Base-by-base conservation (phyloP, 2,113 vertebrate species). In the Rhinoderma darwinii region DNA sequence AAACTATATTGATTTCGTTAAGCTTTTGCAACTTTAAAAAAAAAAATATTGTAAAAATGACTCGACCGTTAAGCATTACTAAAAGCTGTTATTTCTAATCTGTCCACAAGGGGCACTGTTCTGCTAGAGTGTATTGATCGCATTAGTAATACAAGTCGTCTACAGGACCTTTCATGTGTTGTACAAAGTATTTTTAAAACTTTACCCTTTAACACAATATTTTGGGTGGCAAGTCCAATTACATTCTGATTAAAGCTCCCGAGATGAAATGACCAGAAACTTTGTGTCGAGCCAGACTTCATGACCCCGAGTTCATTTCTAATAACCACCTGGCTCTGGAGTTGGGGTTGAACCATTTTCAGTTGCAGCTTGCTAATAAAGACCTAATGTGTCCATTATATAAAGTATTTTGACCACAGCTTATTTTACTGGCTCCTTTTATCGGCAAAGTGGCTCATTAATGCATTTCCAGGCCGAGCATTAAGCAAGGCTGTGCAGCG, bases 301-400 rank as follows among this genome's bases (percentile, higher is more conserved):
- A 8, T 30, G 39, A 81, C n/a, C 79, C 37, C 25, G 1, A 82
- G 56, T 82, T 82, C 59, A 61, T 41, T 9, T 80, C 18, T 61
- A 81, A 81, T 43, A 81, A 41, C 56, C 79, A 44, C 79, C 79
- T 66, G 79, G 37, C 25, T 18, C 79, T 82, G 39, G 25, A 20
- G 25, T 82, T 63, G 54, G 78, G 79, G 56, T 43, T 15, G 63
- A 27, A 25, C 27, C 22, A 15, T 25, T 43, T 82, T 82, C 32
- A 20, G 6, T 43, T 82, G n/a, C 39, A 66, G 56, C 56, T 44
- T 89, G 88, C 84, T 88, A 90, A 91, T 90, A 88, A 89, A 82
- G 89, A 91, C 84, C 90, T 91, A 91, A 84, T 81, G 87, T 75
- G 90, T 92, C 90, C 85, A 0, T 91, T 89, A 89, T 92, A 89